These are phyloP conservation scores for Drosophila burlai DNA, from an alignment of 1,140 invertebrate species.

Conservation along the genomic window DNA sequence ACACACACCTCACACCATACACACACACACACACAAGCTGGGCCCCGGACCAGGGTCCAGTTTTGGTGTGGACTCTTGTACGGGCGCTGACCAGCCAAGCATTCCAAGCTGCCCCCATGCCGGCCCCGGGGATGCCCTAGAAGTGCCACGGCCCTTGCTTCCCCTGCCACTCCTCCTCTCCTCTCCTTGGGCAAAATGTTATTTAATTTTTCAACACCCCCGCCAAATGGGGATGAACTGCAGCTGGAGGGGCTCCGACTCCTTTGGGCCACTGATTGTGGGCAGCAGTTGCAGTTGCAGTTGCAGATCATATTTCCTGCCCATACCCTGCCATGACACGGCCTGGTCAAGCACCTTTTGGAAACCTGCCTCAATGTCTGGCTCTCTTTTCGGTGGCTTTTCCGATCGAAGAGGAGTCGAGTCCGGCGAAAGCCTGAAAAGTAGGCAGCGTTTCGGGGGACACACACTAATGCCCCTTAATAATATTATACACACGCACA, in stretches of 20 bases:
- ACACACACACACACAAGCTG: background rate
- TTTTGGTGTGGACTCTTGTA: conserved; percentile 45
- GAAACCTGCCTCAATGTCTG: conserved; percentile 70
- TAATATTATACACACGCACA: conserved; percentile 69
- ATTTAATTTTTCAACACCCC: conserved; percentile 68
- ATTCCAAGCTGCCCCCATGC: conserved; percentile 59
- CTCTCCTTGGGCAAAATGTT: conserved; percentile 36
- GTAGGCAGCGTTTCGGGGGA: conserved; percentile 63
- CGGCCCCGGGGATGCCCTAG: conserved; percentile 57
- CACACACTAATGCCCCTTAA: conserved; percentile 64
- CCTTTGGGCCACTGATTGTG: conserved; percentile 37
- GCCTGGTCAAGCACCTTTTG: conserved; percentile 43
- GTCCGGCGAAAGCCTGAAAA: conserved; percentile 30
- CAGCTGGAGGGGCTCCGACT: conserved; percentile 17
- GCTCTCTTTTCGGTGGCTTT: conserved; percentile 27
- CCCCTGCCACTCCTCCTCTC: background rate
- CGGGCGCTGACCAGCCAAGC: conserved; percentile 79
- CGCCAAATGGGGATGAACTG: conserved; percentile 24
- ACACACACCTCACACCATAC: background rate
- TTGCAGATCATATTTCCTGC: conserved; percentile 66
- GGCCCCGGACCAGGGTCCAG: background rate
- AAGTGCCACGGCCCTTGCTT: conserved; percentile 23
- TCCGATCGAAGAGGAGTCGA: conserved; percentile 8
- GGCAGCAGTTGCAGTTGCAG: conserved; percentile 9
- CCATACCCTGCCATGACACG: background rate